Percentiles rank a stretch among this genome's conserved stretches.
Conservation (phyloP, 2,888 invertebrate genomes). For the Esperia sulphurella region DNA sequence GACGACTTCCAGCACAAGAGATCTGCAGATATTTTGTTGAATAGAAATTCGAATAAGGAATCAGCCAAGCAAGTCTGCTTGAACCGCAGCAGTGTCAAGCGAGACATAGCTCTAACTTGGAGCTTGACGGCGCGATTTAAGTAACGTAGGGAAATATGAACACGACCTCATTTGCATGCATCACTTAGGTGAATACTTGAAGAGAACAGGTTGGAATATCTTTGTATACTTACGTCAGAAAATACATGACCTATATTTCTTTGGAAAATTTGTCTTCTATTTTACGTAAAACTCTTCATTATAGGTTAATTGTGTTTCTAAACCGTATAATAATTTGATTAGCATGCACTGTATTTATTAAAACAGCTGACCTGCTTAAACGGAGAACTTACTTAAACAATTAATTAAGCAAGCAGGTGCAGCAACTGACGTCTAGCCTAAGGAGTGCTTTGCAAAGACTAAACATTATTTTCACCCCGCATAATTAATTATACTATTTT, state of each 20-base stretch:
- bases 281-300: too few relatives aligned
- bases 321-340: too few relatives aligned
- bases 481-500: too few relatives aligned
- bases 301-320: too few relatives aligned
- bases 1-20: constrained; percentile 6
- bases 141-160: constrained; percentile 14
- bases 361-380: constrained; percentile 16
- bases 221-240: constrained; percentile 3
- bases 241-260: constrained; percentile 19
- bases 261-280: too few relatives aligned
- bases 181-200: constrained; percentile 5
- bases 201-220: constrained; percentile 7
- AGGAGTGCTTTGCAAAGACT: too few relatives aligned
- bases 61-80: constrained; percentile 15
- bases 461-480: too few relatives aligned
- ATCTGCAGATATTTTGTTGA: constrained; percentile 11
- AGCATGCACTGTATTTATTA: too few relatives aligned
- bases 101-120: constrained; percentile 10
- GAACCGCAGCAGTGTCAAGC: constrained; percentile 9
- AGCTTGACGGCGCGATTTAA: constrained; percentile 9
- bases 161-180: constrained; percentile 17
- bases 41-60: constrained; percentile 19
- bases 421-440: constrained; percentile 25
- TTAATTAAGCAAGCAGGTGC: constrained; percentile 51
- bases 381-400: constrained; percentile 29